These are phyloP conservation scores for Cabera pusaria DNA, from an alignment of 2,888 invertebrate genomes.

Conservation along the genomic window DNA sequence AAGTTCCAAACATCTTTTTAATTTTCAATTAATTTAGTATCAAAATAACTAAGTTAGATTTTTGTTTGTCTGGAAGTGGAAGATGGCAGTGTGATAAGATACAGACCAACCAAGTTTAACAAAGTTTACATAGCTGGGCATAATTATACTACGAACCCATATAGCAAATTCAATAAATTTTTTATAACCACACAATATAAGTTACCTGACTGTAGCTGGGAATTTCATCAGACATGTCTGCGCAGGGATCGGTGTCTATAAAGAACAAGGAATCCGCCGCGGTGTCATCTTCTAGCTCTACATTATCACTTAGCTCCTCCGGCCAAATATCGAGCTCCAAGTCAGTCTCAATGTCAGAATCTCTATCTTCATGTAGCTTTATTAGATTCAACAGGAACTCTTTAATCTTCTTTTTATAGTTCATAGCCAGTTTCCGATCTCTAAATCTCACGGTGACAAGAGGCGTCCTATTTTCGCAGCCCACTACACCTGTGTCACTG, in stretches of 20 bases:
- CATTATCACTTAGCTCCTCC: constrained; percentile 54
- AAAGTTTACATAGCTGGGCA: no score
- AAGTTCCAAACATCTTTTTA: no score
- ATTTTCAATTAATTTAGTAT: no score
- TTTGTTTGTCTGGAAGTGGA: no score
- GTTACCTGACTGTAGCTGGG: constrained; percentile 68
- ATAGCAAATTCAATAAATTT: no score
- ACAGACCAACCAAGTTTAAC: no score
- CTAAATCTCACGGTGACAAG: constrained; percentile 72
- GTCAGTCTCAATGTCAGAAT: constrained; percentile 59
- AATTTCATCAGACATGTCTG: constrained; percentile 43
- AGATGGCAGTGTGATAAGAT: no score
- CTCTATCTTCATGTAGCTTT: constrained; percentile 53
- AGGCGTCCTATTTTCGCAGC: constrained; percentile 68
- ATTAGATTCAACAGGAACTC: constrained; percentile 71
- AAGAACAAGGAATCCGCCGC: constrained; percentile 63
- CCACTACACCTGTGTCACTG: constrained; percentile 59
- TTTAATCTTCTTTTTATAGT: constrained; percentile 72
- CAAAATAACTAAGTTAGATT: no score
- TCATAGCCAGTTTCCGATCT: constrained; percentile 64
- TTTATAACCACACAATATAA: no score
- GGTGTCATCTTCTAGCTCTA: constrained; percentile 30
- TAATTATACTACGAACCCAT: no score
- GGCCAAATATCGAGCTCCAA: constrained; percentile 69
- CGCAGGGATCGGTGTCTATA: constrained; percentile 65